Conservation (phyloP, 2,113 vertebrate species). For the Platichthys flesus region DNA sequence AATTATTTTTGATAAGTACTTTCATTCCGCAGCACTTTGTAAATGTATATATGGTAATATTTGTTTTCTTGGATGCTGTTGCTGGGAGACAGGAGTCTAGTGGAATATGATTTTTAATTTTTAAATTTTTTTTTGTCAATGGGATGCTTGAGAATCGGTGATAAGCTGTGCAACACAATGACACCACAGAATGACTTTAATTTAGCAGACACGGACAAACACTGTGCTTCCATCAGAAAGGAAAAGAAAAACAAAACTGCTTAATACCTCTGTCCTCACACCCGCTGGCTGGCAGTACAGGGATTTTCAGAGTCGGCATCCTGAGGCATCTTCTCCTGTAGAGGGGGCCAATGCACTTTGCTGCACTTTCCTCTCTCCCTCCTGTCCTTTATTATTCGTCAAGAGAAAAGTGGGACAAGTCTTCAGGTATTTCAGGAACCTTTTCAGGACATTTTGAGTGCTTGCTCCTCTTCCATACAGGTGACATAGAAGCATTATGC, state of each 20-base stretch:
- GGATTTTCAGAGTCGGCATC: conserved; percentile 6
- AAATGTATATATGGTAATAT: not conserved
- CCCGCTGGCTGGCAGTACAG: not conserved
- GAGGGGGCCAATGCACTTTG: conserved; percentile 73
- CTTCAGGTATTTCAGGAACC: conserved; percentile 49
- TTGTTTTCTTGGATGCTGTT: conserved; percentile 28
- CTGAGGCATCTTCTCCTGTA: conserved; percentile 59
- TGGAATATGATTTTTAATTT: conserved; percentile 4
- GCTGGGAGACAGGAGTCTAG: conserved; percentile 18
- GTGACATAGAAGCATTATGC: conserved; percentile 17
- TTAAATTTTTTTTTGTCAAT: conserved; percentile 10
- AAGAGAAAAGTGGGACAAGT: conserved; percentile 43
- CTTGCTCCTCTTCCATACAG: conserved; percentile 18
- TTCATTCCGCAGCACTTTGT: conserved; percentile 25
- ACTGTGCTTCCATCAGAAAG: not conserved
- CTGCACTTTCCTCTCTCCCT: conserved; percentile 3
- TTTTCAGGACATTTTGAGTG: conserved; percentile 43
- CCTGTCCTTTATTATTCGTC: conserved; percentile 25
- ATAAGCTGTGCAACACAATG: conserved; percentile 11
- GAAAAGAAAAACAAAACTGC: conserved; percentile 15
- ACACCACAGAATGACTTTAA: not conserved
- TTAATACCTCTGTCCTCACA: conserved; percentile 19
- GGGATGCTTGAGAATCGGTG: conserved; percentile 15
- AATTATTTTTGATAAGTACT: not conserved
- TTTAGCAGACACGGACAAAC: conserved; percentile 2